phyloP scores from a whole-genome alignment of 1,140 invertebrate genomes.

The Nasonia longicornis region DNA sequence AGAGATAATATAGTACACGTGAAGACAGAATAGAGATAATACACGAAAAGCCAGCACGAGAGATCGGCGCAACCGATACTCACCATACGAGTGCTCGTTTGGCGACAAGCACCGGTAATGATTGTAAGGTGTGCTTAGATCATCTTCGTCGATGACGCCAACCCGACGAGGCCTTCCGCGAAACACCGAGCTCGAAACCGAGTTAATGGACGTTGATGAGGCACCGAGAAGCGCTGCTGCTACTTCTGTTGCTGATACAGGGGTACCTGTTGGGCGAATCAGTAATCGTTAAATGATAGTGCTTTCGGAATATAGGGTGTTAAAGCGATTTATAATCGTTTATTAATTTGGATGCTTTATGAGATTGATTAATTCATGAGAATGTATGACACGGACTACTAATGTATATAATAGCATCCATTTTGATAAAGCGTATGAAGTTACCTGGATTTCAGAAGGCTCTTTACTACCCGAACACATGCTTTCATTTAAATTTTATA shows the following conservation, averaged over 20 bases:
- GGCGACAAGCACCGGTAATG: slow-evolving; percentile 79
- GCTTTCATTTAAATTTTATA: too few species aligned
- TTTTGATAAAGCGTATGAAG: too few species aligned
- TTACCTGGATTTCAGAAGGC: too few species aligned
- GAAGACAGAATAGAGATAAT: background rate
- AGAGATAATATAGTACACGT: background rate
- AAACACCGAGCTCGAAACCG: slow-evolving; percentile 60
- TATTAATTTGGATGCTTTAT: too few species aligned
- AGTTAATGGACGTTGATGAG: slow-evolving; percentile 69
- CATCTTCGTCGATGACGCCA: slow-evolving; percentile 71
- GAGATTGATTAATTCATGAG: too few species aligned
- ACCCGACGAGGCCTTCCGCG: slow-evolving; percentile 61
- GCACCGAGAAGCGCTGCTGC: slow-evolving; percentile 71
- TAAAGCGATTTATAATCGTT: too few species aligned
- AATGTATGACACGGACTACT: too few species aligned
- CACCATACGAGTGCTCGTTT: slow-evolving; percentile 69
- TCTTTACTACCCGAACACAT: too few species aligned
- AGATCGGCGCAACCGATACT: slow-evolving; percentile 16
- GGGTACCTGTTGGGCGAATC: slow-evolving; percentile 53
- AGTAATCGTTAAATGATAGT: background rate
- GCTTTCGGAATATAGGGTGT: too few species aligned
- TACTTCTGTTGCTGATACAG: slow-evolving; percentile 70
- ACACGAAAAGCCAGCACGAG: slow-evolving; percentile 10
- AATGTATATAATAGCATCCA: too few species aligned
- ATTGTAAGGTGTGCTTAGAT: slow-evolving; percentile 79